Percentiles rank a stretch among this genome's conserved stretches.
Evolutionary conservation across 1,140 invertebrate species (phyloP).

Genomic region (Leptinotarsa undecemlineata): DNA sequence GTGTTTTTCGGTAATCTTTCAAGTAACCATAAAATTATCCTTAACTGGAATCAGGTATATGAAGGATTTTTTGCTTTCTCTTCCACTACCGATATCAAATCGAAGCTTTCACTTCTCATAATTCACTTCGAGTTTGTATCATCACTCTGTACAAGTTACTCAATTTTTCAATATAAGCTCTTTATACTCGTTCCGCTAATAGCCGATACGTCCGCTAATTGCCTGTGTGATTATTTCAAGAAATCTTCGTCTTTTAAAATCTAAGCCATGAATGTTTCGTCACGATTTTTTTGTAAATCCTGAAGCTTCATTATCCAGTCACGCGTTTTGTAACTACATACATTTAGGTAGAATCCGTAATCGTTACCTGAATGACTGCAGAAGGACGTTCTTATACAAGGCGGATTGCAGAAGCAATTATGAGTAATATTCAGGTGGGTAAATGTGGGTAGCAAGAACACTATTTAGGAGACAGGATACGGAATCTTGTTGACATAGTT

Average conservation of each 20-base stretch:
- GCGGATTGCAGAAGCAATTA: not conserved
- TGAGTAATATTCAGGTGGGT: too few relatives aligned
- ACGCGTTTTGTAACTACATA: constrained; percentile 9
- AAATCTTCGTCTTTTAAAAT: not conserved
- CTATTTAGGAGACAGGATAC: too few relatives aligned
- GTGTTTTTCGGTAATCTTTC: too few relatives aligned
- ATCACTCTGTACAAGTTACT: not conserved
- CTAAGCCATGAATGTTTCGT: constrained; percentile 15
- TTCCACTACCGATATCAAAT: too few relatives aligned
- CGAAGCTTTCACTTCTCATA: too few relatives aligned
- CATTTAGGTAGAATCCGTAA: constrained; percentile 8
- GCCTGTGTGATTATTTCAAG: constrained; percentile 2
- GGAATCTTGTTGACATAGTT: too few relatives aligned
- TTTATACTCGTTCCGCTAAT: not conserved
- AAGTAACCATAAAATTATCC: too few relatives aligned
- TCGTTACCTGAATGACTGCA: constrained; percentile 3
- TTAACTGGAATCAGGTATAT: too few relatives aligned
- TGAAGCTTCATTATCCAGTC: constrained; percentile 2
- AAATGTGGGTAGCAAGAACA: too few relatives aligned
- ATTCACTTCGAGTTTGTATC: too few relatives aligned
- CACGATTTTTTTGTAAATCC: constrained; percentile 19
- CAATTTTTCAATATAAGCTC: not conserved
- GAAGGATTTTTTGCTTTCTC: too few relatives aligned
- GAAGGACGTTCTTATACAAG: constrained; percentile 9
- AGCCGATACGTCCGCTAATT: not conserved